These are phyloP conservation scores for Orchestes rusci DNA, from an alignment of 2,888 invertebrate species.

Conservation along the genomic window DNA sequence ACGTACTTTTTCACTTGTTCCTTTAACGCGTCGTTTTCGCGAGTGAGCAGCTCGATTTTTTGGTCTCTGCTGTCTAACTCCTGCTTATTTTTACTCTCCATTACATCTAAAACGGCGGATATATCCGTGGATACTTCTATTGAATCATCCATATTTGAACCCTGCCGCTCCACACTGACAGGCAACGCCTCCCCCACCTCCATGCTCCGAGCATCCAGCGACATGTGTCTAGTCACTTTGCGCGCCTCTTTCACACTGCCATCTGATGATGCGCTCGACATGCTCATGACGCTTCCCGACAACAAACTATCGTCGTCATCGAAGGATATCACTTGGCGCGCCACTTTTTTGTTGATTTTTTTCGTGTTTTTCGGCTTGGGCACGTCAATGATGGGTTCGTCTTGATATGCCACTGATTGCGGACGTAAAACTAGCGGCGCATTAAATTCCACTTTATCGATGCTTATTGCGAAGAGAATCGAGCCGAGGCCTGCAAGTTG, in stretches of 20 bases:
- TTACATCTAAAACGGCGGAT: slow-evolving; percentile 26
- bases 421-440: slow-evolving; percentile 45
- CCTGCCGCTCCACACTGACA: no score
- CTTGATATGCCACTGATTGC: slow-evolving; percentile 44
- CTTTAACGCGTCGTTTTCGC: slow-evolving; percentile 77
- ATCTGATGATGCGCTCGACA: no score
- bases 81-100: slow-evolving; percentile 40
- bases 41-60: slow-evolving; percentile 35
- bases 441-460: slow-evolving; percentile 80
- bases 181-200: no score
- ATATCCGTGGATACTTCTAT: slow-evolving; percentile 35
- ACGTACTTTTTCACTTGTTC: slow-evolving; percentile 81
- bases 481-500: slow-evolving; percentile 69
- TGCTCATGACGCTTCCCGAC: slow-evolving; percentile 39
- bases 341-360: slow-evolving; percentile 41
- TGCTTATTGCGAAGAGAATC: slow-evolving; percentile 86
- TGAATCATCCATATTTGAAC: slow-evolving; percentile 37
- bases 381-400: slow-evolving; percentile 63
- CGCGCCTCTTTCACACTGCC: no score
- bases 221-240: no score
- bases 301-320: slow-evolving; percentile 52
- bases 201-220: no score
- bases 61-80: slow-evolving; percentile 33
- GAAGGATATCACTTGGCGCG: slow-evolving; percentile 62
- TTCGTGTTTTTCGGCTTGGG: slow-evolving; percentile 50